A percentile compares a stretch with the other conserved stretches of the same genome.
Conservation (phyloP, 2,113 vertebrate genomes). For the Lichenostomus cassidix region DNA sequence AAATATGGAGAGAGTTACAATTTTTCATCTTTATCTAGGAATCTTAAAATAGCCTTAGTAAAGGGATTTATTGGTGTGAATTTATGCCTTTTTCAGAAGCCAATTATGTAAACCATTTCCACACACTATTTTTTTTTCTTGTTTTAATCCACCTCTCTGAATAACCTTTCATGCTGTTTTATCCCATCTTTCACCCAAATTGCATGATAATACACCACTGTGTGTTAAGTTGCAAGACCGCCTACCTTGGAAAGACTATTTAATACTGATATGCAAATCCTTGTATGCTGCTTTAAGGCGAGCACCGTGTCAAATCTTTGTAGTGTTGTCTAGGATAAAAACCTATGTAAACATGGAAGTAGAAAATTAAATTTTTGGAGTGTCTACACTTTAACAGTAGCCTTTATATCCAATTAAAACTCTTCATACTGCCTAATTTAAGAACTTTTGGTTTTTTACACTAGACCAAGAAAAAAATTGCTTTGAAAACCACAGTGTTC, state of each 20-base stretch:
- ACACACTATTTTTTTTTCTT: neutral
- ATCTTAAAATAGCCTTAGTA: neutral
- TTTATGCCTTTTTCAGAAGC: neutral
- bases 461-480: neutral
- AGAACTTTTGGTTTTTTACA: neutral
- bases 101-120: neutral
- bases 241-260: neutral
- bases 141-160: neutral
- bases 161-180: neutral
- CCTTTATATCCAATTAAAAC: neutral
- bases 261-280: neutral
- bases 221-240: neutral
- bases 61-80: neutral
- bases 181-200: neutral
- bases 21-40: neutral
- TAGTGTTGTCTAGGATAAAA: neutral
- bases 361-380: neutral
- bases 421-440: neutral
- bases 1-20: neutral
- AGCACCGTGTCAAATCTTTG: neutral
- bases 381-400: neutral
- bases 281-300: neutral
- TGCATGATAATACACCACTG: neutral
- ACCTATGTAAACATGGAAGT: neutral
- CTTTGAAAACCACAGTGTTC: neutral